Evolutionary conservation across 1,140 invertebrate species (phyloP).

Genomic region (Ctenoplectra terminalis): DNA sequence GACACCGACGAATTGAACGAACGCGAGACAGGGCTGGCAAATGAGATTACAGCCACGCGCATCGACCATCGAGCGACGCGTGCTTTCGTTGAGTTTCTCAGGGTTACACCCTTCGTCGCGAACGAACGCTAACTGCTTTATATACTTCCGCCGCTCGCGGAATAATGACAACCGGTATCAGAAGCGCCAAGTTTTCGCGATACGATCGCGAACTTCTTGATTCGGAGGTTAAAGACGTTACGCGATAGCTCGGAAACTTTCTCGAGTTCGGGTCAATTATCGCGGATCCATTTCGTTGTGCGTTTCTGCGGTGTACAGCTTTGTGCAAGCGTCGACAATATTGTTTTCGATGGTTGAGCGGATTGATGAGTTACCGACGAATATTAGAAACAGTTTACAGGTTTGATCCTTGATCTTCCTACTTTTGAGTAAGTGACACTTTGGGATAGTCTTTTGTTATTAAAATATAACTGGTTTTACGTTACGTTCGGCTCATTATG

Average conservation of each 20-base stretch:
- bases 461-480: too few relatives aligned
- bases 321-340: too few relatives aligned
- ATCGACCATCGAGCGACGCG: background rate
- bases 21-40: background rate
- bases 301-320: background rate
- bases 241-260: background rate
- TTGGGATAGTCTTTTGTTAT: too few relatives aligned
- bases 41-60: background rate
- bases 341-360: too few relatives aligned
- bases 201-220: background rate
- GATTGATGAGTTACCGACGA: too few relatives aligned
- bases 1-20: conserved; percentile 21
- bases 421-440: too few relatives aligned
- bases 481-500: too few relatives aligned
- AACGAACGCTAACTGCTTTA: conserved; percentile 23
- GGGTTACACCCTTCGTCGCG: background rate
- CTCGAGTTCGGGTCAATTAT: conserved; percentile 9
- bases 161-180: background rate
- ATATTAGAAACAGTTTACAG: too few relatives aligned
- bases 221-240: conserved; percentile 1
- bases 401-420: too few relatives aligned
- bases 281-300: background rate
- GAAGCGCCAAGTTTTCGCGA: background rate
- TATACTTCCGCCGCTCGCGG: background rate
- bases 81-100: background rate